Conservation (phyloP, 2,113 vertebrate species). For the Numenius arquata region DNA sequence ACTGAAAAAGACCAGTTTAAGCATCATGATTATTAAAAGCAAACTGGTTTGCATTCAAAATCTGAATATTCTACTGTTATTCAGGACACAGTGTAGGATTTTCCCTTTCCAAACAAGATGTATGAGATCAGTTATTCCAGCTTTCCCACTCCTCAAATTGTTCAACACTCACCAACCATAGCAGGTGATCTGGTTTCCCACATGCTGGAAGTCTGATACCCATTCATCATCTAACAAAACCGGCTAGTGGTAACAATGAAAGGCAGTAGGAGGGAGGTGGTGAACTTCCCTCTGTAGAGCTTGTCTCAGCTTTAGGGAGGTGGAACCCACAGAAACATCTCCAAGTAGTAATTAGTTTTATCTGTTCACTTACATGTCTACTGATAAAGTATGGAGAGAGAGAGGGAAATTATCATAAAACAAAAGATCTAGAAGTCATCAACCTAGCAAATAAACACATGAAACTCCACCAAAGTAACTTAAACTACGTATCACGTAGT, state of each 20-base stretch:
- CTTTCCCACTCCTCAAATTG: not conserved
- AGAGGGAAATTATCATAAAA: not conserved
- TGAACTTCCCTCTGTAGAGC: not conserved
- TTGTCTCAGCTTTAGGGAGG: not conserved
- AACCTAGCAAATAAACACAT: not conserved
- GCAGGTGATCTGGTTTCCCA: not conserved
- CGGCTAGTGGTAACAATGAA: not conserved
- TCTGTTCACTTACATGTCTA: not conserved
- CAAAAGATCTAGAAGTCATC: not conserved
- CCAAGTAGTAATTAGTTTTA: not conserved
- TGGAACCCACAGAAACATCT: not conserved
- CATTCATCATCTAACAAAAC: not conserved
- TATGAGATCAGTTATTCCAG: not conserved
- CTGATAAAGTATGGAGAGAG: not conserved
- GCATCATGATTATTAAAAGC: not conserved
- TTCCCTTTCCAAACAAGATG: not conserved
- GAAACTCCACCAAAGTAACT: not conserved
- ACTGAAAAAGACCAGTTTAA: not conserved
- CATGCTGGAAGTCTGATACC: not conserved
- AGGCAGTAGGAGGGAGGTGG: not conserved
- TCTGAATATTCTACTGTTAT: not conserved
- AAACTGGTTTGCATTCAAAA: not conserved
- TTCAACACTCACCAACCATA: not conserved
- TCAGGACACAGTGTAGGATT: not conserved
- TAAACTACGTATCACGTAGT: accelerated